Base-by-base conservation (phyloP, 2,888 invertebrate genomes). In the Drosophila ustulata region DNA sequence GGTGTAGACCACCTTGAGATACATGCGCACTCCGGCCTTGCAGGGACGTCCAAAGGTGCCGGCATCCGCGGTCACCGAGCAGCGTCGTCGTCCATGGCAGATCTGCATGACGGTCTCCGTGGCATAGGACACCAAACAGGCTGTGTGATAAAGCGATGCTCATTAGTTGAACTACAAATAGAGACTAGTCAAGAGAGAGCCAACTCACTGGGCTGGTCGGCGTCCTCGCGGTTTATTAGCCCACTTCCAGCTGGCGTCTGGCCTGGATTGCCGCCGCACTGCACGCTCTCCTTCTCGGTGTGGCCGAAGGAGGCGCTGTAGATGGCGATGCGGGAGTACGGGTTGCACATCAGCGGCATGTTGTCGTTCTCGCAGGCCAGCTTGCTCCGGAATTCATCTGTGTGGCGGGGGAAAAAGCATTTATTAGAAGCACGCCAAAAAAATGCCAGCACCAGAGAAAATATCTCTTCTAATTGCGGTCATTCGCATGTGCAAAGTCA, bases 331-430 rank as follows among this genome's bases (percentile, higher is more conserved):
- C 98, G 94, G 9, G 96, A 96, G 92, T 96, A 96, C 52, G 96
- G 96, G 93, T 96, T 95, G 93, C 98, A 98, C 91, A 96, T 95
- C 90, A 99, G 94, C 91, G 96, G 96, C 90, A 98, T 95, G 86
- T 96, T 95, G 90, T 98, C 97, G 91, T 97, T 97, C 92, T 98
- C 97, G 93, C 98, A 99, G 75, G 97, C 97, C 89, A 97, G 96
- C 94, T 97, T 97, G 92, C 97, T 98, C 75, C 97, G 95, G 93
- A 98, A 98, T 92, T 98, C 97, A 93, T 97, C 98, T 98, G 95
- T 37, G 37, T 32, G 88, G 94, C 37, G 34, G 72, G 55, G 65
- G 52, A 73, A 55, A 23, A 49, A 49, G 18, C 46, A 70, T 61
- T 46, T 59, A 66, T 75, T 65, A 52, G 70, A 64, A 52, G 34